Evolutionary conservation across 2,113 vertebrate species (phyloP).

Genomic region (Daphoenositta chrysoptera): DNA sequence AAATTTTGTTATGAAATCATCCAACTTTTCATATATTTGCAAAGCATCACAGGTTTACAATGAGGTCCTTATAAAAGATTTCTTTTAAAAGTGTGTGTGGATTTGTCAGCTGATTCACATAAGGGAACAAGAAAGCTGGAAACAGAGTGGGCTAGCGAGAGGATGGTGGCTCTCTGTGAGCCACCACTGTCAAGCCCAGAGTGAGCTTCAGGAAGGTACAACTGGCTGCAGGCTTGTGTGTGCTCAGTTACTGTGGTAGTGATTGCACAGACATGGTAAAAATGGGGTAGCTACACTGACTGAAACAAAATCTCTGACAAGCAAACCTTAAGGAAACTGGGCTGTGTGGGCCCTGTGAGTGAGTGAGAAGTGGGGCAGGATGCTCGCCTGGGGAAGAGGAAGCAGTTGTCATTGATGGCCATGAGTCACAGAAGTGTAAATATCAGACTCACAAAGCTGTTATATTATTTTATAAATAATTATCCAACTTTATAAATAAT

Average conservation of each 20-base stretch:
- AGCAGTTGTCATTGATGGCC: neutral
- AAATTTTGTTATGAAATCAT: neutral
- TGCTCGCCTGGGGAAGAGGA: neutral
- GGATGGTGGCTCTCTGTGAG: neutral
- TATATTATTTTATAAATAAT: neutral
- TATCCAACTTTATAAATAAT: neutral
- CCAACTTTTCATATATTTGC: neutral
- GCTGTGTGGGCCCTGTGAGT: neutral
- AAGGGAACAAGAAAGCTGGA: neutral
- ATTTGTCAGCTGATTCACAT: neutral
- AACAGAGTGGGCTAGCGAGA: neutral
- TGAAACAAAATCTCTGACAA: neutral
- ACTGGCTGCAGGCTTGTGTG: neutral
- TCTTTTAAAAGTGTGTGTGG: neutral
- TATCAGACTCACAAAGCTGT: neutral
- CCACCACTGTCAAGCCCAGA: neutral
- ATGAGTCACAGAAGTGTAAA: neutral
- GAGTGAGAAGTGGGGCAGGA: neutral
- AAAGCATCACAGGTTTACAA: neutral
- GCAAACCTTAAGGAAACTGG: neutral
- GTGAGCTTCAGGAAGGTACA: neutral
- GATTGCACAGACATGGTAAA: neutral
- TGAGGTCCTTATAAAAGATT: neutral
- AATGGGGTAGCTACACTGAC: neutral
- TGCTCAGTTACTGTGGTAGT: neutral